phyloP scores from a whole-genome alignment of 1,140 invertebrate species.

The Drosophila mayri region DNA sequence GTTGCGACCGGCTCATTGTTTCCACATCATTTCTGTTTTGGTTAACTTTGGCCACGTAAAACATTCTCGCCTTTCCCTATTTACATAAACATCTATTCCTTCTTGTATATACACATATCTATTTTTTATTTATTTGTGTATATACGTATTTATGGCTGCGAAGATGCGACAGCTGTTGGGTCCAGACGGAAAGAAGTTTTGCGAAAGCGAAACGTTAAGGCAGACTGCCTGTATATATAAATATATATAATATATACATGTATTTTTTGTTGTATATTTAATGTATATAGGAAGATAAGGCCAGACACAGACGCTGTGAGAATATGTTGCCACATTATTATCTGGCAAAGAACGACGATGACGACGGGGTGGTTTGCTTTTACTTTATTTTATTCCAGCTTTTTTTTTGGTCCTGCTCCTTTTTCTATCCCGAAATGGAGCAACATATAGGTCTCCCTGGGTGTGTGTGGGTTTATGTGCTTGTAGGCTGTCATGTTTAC shows the following conservation, averaged over 20 bases:
- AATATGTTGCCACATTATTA: constrained; percentile 84
- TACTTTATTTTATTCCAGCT: constrained; percentile 20
- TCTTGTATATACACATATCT: constrained; percentile 11
- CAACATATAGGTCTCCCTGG: constrained; percentile 30
- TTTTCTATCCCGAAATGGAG: constrained; percentile 51
- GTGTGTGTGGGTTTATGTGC: constrained; percentile 70
- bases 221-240: constrained; percentile 42
- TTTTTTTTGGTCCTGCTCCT: constrained; percentile 13
- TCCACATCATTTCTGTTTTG: constrained; percentile 57
- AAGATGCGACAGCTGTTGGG: constrained; percentile 53
- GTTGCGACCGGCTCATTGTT: constrained; percentile 49
- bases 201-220: constrained; percentile 57
- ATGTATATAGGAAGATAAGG: constrained; percentile 59
- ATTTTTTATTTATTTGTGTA: constrained; percentile 46
- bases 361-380: constrained; percentile 30
- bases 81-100: constrained; percentile 56
- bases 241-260: constrained; percentile 26
- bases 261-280: background rate
- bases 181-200: constrained; percentile 50
- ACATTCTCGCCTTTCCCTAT: constrained; percentile 43
- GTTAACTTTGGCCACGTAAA: constrained; percentile 43
- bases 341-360: constrained; percentile 43
- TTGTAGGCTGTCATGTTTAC: constrained; percentile 83
- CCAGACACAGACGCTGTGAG: constrained; percentile 72
- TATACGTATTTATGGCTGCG: constrained; percentile 49